A percentile compares a stretch with the other conserved stretches of the same genome.
Conservation (phyloP, 2,797 vertebrate genomes). For the Pelochelys cantorii region DNA sequence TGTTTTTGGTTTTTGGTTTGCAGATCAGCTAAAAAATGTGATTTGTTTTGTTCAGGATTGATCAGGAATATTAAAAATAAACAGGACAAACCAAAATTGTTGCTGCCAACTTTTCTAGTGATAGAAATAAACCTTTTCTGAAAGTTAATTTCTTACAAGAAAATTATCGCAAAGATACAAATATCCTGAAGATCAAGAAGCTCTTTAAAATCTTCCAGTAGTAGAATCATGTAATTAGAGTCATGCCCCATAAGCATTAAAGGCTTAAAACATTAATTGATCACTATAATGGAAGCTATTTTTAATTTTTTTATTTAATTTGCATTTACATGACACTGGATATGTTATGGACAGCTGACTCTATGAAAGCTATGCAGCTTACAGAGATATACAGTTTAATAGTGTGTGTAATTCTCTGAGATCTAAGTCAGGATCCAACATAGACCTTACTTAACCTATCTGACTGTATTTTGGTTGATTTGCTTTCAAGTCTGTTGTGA, state of each 20-base stretch:
- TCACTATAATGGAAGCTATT: conserved; percentile 80
- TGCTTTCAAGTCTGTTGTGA: conserved; percentile 58
- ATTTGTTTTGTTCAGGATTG: background rate
- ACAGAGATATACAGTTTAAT: background rate
- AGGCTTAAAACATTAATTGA: conserved; percentile 79
- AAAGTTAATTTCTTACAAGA: conserved; percentile 73
- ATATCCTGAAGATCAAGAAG: conserved; percentile 67
- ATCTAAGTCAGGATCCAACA: conserved; percentile 48
- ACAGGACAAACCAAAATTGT: conserved; percentile 16
- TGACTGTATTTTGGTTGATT: conserved; percentile 56
- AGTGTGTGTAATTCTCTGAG: conserved; percentile 14
- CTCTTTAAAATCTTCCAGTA: conserved; percentile 74
- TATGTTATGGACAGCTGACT: conserved; percentile 50
- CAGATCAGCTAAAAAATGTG: background rate
- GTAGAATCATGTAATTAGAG: conserved; percentile 79
- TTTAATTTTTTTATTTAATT: conserved; percentile 83
- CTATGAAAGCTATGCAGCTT: conserved; percentile 11
- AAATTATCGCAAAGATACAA: conserved; percentile 70
- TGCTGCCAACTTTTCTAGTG: conserved; percentile 14
- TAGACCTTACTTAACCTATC: background rate
- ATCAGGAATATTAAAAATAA: conserved; percentile 27
- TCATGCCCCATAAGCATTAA: conserved; percentile 73
- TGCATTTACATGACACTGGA: conserved; percentile 75
- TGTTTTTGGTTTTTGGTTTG: background rate
- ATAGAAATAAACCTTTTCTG: conserved; percentile 57